Base-by-base conservation (phyloP, 1,140 invertebrate species). In the Bombus waltoni region DNA sequence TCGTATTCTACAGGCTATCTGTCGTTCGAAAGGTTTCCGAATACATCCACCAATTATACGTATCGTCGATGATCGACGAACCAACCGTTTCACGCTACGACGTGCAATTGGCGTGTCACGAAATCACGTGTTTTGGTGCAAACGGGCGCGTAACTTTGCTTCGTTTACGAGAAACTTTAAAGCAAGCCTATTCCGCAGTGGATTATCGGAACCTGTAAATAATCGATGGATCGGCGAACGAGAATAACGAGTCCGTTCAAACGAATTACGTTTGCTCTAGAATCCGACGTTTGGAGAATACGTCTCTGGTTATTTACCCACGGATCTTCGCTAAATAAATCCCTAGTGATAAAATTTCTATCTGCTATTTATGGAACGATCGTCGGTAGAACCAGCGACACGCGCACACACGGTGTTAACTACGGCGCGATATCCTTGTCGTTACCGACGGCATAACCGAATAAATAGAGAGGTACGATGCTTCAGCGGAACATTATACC, bases 321-420 rank as follows among this genome's bases (percentile, higher is more conserved):
- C 5, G 25, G 28, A 71, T 32, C 66, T 47, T 25, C 8, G 11
- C 5, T 25, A 81, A 71, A 68, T 68, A 53, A 22, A 35, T 25
- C 28, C 47, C 47, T 65, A 28, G 22, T 15, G 71, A 82, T 82
- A 74, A 74, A 65, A 38, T 40, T 65, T 38, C 22, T 22, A n/a
- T n/a, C 22, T 22, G 25, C 10, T 40, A 82, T 59, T 62, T 72
- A 53, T 28, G 42, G n/a, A 62, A 35, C 38, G 68, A 62, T 42
- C 11, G 6, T 35, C n/a, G 13, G n/a, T 25, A 18, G 9, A 35
- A 28, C 25, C n/a, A 22, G 42, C 15, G 44, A 1, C 32, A 32
- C 32, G 32, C 25, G 25, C 40, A 15, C n/a, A 42, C n/a, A 80
- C 57, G 22, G 22, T 22, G 68, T 42, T 72, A 81, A 57, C 44